Evolutionary conservation across 2,888 invertebrate species (phyloP).

Genomic region (Physocephala rufipes): DNA sequence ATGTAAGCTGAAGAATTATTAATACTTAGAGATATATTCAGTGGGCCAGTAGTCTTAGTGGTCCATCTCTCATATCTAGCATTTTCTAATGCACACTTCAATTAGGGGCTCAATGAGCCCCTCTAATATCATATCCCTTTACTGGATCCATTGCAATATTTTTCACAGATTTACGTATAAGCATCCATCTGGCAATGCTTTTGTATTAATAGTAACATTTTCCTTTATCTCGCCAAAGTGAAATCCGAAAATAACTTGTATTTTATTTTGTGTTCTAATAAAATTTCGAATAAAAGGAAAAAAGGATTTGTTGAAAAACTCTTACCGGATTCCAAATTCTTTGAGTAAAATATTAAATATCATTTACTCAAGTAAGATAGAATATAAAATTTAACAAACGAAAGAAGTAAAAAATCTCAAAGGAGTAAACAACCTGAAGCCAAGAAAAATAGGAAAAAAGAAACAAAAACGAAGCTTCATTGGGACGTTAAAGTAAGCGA

Average conservation of each 20-base stretch:
- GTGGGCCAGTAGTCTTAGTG: no score
- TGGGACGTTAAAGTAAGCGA: no score
- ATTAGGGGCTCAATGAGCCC: no score
- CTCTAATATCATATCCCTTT: no score
- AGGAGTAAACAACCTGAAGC: slow-evolving; percentile 17
- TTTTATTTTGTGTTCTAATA: slow-evolving; percentile 18
- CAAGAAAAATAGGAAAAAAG: slow-evolving; percentile 16
- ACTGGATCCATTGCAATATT: no score
- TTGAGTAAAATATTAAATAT: neutral
- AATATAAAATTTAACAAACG: neutral
- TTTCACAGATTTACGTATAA: no score
- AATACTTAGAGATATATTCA: no score
- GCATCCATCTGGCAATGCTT: neutral
- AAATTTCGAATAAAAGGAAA: slow-evolving; percentile 7
- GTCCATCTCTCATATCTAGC: no score
- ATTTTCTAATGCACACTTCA: no score
- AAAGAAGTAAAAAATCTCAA: slow-evolving; percentile 9
- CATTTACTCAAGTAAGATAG: neutral
- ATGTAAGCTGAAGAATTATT: no score
- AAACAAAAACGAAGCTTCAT: no score
- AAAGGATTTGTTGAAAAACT: slow-evolving; percentile 9
- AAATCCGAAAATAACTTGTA: slow-evolving; percentile 26
- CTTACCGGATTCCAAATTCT: neutral
- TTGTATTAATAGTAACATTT: neutral
- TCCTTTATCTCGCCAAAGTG: slow-evolving; percentile 15